Base-by-base conservation (phyloP, 1,140 invertebrate genomes). In the Drosophila gunungcola region DNA sequence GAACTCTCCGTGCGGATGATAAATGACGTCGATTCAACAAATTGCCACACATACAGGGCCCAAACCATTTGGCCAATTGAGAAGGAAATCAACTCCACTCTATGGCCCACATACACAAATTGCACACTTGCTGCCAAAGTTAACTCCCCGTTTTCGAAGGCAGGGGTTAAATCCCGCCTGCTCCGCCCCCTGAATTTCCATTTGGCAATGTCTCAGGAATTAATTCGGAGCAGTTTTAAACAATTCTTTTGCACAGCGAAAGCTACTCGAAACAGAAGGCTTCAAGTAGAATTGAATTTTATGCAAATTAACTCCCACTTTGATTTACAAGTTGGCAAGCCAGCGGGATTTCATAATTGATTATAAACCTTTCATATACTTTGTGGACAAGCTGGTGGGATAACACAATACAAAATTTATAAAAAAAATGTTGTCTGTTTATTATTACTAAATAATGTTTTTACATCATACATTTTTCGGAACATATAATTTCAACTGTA, bases 11-110 rank as follows among this genome's bases (percentile, higher is more conserved):
- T 83, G 77, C 72, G 82, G 80, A 88, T 88, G 84, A 88, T 88
- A 89, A 89, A 89, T 88, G 84, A 89, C 77, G 84, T 72, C 73
- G 80, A 83, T 72, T 83, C 73, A 78, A 68, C 84, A 89, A 89
- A 83, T 86, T 80, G 65, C 80, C 78, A 56, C 56, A 77, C 78
- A 81, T 61, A 85, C 60, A 68, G 64, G 52, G 46, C 39, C 48
- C 42, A 42, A 46, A 42, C 63, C 82, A 81, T 85, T 84, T 86
- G 73, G 60, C 82, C 84, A 81, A 86, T 86, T 63, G 78, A 82
- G 77, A 86, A 82, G 61, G 82, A 86, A 86, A 86, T 82, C 80
- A 81, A 81, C 78, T 52, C 55, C 55, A 41, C 16, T 43, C 54
- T 48, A 6, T 55, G 57, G n/a, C 70, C 54, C 69, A 60, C 38